Percentiles rank a stretch among this genome's conserved stretches.
Evolutionary conservation across 2,888 invertebrate genomes (phyloP).

Genomic region (Saturnia pavonia): DNA sequence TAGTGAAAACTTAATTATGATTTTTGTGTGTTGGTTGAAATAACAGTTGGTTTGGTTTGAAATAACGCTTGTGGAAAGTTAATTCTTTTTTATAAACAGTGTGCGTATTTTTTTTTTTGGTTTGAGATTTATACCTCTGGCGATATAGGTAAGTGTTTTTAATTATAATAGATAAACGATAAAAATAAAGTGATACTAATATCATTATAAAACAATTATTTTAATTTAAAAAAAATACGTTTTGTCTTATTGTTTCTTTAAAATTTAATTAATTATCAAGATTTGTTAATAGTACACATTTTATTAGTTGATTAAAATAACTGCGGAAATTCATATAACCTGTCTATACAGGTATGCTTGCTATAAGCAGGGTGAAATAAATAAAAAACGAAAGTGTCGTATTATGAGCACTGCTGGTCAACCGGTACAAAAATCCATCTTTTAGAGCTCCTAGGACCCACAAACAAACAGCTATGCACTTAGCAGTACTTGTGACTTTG

Average conservation of each 20-base stretch:
- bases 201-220: too few species aligned
- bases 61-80: slow-evolving; percentile 4
- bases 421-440: slow-evolving; percentile 83
- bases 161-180: neutral
- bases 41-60: neutral
- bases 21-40: neutral
- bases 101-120: neutral
- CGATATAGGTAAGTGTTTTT: neutral
- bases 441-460: slow-evolving; percentile 97
- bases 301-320: too few species aligned
- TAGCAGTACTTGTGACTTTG: slow-evolving; percentile 91
- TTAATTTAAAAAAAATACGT: too few species aligned
- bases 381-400: slow-evolving; percentile 30
- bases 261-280: neutral
- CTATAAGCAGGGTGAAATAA: slow-evolving; percentile 38
- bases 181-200: neutral
- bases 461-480: slow-evolving; percentile 96
- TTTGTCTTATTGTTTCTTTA: too few species aligned
- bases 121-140: neutral
- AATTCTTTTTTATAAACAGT: neutral
- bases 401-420: slow-evolving; percentile 52
- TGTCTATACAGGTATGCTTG: too few species aligned
- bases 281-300: too few species aligned
- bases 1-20: neutral
- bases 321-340: slow-evolving; percentile 22